Conservation (phyloP, 2,888 invertebrate species). For the Dynastes grantii region DNA sequence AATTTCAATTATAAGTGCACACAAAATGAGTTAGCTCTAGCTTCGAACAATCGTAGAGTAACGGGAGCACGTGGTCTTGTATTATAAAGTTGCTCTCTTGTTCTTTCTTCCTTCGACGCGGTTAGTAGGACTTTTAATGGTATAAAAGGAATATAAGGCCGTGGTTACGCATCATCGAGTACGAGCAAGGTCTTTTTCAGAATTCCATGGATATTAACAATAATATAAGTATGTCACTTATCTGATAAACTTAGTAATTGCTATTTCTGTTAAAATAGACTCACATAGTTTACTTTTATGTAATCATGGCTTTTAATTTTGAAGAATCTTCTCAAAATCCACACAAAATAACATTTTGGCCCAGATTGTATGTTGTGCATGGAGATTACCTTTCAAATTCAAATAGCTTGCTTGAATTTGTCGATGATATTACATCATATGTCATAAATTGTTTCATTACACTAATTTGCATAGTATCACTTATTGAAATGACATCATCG, state of each 20-base stretch:
- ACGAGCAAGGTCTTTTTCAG: slow-evolving; percentile 18
- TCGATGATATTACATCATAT: too few species aligned
- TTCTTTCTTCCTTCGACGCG: not conserved
- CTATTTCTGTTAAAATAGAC: too few species aligned
- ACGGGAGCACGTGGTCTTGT: not conserved
- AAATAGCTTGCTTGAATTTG: too few species aligned
- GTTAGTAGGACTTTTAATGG: slow-evolving; percentile 3
- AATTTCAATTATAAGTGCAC: slow-evolving; percentile 24
- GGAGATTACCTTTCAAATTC: too few species aligned
- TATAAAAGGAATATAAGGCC: not conserved
- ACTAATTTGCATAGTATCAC: not conserved
- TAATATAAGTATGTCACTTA: slow-evolving; percentile 14
- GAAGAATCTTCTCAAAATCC: too few species aligned
- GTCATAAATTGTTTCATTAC: not conserved
- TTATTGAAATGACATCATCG: slow-evolving; percentile 7
- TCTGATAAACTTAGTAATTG: not conserved
- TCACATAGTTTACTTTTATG: too few species aligned
- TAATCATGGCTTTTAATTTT: too few species aligned
- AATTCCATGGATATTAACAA: slow-evolving; percentile 8
- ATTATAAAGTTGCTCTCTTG: not conserved
- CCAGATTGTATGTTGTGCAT: too few species aligned
- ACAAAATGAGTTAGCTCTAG: too few species aligned
- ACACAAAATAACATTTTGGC: too few species aligned
- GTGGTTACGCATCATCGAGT: slow-evolving; percentile 18
- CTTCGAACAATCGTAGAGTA: not conserved